Evolutionary conservation across 1,140 invertebrate genomes (phyloP).

Genomic region (Varroa destructor): DNA sequence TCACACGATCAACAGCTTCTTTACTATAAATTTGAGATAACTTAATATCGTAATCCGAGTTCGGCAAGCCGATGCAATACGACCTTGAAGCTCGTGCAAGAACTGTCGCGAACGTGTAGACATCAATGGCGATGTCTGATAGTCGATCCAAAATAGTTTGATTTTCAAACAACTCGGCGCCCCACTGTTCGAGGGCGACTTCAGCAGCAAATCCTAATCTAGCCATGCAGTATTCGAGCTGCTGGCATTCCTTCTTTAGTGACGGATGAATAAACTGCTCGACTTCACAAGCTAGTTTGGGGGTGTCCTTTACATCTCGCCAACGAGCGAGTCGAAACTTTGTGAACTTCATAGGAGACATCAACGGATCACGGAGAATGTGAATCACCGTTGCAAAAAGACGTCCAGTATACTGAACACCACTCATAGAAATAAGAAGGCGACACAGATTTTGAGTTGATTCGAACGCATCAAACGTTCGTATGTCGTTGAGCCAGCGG

Average conservation of each 20-base stretch:
- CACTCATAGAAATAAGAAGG: no score
- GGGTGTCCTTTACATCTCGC: background rate
- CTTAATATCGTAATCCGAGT: conserved; percentile 53
- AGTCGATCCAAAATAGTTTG: conserved; percentile 46
- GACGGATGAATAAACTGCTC: conserved; percentile 14
- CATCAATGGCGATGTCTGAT: conserved; percentile 47
- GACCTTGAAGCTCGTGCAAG: conserved; percentile 52
- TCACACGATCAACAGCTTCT: no score
- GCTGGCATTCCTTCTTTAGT: background rate
- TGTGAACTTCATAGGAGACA: no score
- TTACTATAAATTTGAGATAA: no score
- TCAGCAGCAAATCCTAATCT: background rate
- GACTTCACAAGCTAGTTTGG: background rate
- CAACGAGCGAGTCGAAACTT: background rate
- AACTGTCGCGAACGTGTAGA: conserved; percentile 47
- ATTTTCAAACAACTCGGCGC: conserved; percentile 40
- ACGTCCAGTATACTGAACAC: no score
- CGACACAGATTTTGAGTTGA: no score
- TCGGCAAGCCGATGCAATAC: conserved; percentile 52
- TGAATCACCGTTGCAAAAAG: no score
- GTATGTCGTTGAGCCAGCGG: conserved; percentile 1
- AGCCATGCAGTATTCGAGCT: background rate
- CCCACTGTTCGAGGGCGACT: background rate
- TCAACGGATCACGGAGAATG: no score
- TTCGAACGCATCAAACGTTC: no score